A percentile compares a stretch with the other conserved stretches of the same genome.
phyloP scores from a whole-genome alignment of 2,797 vertebrate genomes.

The Dallia pectoralis region DNA sequence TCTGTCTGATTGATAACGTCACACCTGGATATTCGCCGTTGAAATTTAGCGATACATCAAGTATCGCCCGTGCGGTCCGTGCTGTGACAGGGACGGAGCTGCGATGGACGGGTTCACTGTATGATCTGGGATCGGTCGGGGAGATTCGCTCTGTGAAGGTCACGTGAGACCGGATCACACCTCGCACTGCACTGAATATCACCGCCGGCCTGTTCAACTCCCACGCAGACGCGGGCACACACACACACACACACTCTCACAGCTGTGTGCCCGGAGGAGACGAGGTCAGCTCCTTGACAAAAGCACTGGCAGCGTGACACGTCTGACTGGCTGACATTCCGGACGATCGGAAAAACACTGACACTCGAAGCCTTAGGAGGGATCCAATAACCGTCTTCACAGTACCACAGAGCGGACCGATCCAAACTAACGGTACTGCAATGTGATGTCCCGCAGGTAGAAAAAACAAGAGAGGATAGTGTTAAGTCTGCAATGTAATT shows the following conservation, averaged over 20 bases:
- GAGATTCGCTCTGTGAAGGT: neutral
- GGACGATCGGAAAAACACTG: neutral
- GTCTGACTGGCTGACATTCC: neutral
- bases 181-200: constrained; percentile 31
- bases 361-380: constrained; percentile 28
- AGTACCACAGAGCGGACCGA: neutral
- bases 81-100: neutral
- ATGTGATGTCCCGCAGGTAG: neutral
- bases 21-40: neutral
- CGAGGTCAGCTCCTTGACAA: constrained; percentile 61
- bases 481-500: neutral
- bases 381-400: constrained; percentile 13
- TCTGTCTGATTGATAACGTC: neutral
- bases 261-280: constrained; percentile 47
- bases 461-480: neutral
- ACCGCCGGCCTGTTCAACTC: constrained; percentile 50
- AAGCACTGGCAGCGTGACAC: constrained; percentile 63
- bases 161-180: neutral
- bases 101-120: neutral
- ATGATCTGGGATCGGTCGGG: constrained; percentile 11
- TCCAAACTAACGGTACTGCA: neutral
- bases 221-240: neutral
- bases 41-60: neutral
- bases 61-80: neutral
- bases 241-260: neutral